Conservation (phyloP, 1,140 invertebrate genomes). For the Mylabris phalerata region DNA sequence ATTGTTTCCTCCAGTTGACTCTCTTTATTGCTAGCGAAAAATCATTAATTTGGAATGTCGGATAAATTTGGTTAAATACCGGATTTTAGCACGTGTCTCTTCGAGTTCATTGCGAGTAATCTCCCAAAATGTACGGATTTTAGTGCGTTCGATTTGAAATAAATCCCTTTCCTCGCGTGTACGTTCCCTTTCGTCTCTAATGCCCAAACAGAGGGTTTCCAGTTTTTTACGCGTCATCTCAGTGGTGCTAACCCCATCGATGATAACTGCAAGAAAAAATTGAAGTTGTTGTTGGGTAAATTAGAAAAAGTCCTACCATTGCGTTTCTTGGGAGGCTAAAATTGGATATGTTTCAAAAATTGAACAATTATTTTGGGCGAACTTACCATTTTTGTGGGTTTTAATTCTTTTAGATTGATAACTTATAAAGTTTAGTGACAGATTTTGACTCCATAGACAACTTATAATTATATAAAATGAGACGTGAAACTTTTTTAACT, state of each 20-base stretch:
- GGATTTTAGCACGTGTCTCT: slow-evolving; percentile 66
- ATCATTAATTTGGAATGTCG: no score
- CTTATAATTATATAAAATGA: no score
- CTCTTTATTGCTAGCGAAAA: slow-evolving; percentile 63
- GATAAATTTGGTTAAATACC: slow-evolving; percentile 9
- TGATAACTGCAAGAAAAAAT: slow-evolving; percentile 42
- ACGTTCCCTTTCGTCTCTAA: slow-evolving; percentile 88
- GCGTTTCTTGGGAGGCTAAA: no score
- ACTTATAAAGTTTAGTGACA: no score
- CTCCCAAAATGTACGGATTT: slow-evolving; percentile 91
- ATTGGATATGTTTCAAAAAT: no score
- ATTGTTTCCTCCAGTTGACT: slow-evolving; percentile 79
- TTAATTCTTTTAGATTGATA: no score
- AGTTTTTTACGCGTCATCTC: slow-evolving; percentile 92
- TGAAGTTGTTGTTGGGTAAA: no score
- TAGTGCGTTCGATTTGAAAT: slow-evolving; percentile 91
- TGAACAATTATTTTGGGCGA: no score
- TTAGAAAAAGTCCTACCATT: no score
- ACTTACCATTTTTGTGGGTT: no score
- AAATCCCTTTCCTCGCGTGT: slow-evolving; percentile 93
- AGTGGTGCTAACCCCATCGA: slow-evolving; percentile 86
- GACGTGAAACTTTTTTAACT: no score
- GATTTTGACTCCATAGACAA: no score
- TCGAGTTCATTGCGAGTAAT: slow-evolving; percentile 78
- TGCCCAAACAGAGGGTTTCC: slow-evolving; percentile 75